Percentiles rank a stretch among this genome's conserved stretches.
Conservation (phyloP, 2,113 vertebrate genomes). For the Microcebus jonahi region DNA sequence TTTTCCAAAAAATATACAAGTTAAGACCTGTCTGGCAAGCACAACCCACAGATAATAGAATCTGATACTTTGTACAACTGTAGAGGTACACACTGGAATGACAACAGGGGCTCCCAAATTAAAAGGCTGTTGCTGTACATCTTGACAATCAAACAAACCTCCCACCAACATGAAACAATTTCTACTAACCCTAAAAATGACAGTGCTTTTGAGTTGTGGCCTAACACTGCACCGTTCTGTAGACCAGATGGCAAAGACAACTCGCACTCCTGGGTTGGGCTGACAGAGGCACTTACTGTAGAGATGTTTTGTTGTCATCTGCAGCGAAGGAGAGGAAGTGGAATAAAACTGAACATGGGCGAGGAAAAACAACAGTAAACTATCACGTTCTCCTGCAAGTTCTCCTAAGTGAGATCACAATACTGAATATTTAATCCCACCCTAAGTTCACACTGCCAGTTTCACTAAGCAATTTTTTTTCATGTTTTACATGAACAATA, state of each 20-base stretch:
- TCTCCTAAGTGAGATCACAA: conserved; percentile 71
- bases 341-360: conserved; percentile 65
- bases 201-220: conserved; percentile 58
- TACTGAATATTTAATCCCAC: conserved; percentile 57
- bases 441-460: conserved; percentile 53
- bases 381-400: conserved; percentile 59
- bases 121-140: conserved; percentile 75
- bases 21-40: conserved; percentile 81
- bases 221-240: conserved; percentile 59
- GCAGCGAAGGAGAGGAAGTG: conserved; percentile 62
- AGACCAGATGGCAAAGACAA: conserved; percentile 78
- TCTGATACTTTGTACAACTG: conserved; percentile 66
- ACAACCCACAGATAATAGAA: conserved; percentile 68
- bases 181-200: conserved; percentile 68
- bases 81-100: conserved; percentile 56
- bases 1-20: conserved; percentile 74
- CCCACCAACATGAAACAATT: conserved; percentile 49
- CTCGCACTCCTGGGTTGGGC: conserved; percentile 78
- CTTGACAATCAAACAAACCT: conserved; percentile 68
- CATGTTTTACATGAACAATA: conserved; percentile 90
- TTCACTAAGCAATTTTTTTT: conserved; percentile 81
- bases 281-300: conserved; percentile 86
- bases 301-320: conserved; percentile 71
- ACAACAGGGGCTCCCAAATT: conserved; percentile 77
- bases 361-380: conserved; percentile 58